Conservation (phyloP, 2,888 invertebrate species). For the Dendrolimus pini region DNA sequence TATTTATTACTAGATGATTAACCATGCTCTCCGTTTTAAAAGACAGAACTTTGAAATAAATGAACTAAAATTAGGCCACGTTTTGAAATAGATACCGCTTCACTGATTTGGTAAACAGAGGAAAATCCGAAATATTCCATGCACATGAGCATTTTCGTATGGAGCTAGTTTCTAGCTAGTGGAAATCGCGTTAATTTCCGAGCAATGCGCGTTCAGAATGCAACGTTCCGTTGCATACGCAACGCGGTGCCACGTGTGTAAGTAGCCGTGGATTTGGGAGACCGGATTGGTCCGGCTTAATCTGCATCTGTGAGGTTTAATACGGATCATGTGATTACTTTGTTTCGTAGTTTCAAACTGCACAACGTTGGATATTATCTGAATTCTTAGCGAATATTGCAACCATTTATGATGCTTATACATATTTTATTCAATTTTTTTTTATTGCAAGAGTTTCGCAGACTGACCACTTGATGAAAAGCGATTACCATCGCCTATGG, state of each 20-base stretch:
- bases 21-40: no score
- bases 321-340: not conserved
- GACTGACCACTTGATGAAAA: not conserved
- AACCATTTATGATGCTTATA: no score
- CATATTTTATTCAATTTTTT: no score
- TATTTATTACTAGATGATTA: no score
- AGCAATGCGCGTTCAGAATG: not conserved
- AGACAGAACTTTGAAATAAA: no score
- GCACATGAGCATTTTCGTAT: not conserved
- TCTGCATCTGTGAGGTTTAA: constrained; percentile 2
- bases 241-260: not conserved
- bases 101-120: not conserved
- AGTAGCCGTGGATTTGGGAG: not conserved
- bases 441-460: no score
- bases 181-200: not conserved
- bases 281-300: not conserved
- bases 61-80: not conserved
- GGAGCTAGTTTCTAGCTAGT: not conserved
- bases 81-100: not conserved
- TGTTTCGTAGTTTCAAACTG: not conserved
- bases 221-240: not conserved
- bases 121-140: not conserved
- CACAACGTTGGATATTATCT: no score
- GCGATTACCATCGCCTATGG: not conserved
- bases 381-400: no score